A percentile compares a stretch with the other conserved stretches of the same genome.
These are phyloP conservation scores for Aspidiotus rigidus DNA, from an alignment of 2,888 invertebrate species.

Conservation along the genomic window DNA sequence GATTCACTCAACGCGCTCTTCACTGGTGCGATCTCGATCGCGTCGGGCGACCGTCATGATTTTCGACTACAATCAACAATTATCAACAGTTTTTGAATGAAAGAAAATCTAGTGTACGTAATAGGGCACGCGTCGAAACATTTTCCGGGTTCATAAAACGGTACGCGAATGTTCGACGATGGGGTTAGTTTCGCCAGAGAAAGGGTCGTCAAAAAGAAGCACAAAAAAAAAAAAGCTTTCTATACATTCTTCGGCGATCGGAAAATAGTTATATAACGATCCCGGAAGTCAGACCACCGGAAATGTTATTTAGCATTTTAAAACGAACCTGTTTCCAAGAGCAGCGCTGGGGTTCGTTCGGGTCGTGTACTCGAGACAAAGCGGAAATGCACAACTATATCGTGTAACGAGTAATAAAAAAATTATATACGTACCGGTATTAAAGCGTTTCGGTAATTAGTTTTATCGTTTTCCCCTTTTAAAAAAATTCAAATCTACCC, in stretches of 20 bases:
- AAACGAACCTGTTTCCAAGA: constrained; percentile 15
- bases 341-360: constrained; percentile 7
- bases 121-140: constrained; percentile 26
- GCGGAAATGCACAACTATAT: constrained; percentile 22
- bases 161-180: neutral
- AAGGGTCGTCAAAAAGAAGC: neutral
- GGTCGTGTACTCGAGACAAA: too few species aligned
- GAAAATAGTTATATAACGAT: constrained; percentile 23
- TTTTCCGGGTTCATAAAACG: neutral
- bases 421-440: neutral
- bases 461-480: neutral
- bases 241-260: constrained; percentile 8
- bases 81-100: constrained; percentile 21
- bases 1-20: neutral
- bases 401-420: constrained; percentile 12
- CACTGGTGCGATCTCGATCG: neutral
- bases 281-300: constrained; percentile 31
- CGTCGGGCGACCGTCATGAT: neutral
- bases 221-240: constrained; percentile 15
- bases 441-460: constrained; percentile 20
- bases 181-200: neutral
- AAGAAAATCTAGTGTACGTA: constrained; percentile 13
- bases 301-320: constrained; percentile 32
- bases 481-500: too few species aligned
- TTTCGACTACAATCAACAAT: constrained; percentile 13